Percentiles rank a stretch among this genome's conserved stretches.
Conservation (phyloP, 2,113 vertebrate genomes). For the Hystrix cristata region DNA sequence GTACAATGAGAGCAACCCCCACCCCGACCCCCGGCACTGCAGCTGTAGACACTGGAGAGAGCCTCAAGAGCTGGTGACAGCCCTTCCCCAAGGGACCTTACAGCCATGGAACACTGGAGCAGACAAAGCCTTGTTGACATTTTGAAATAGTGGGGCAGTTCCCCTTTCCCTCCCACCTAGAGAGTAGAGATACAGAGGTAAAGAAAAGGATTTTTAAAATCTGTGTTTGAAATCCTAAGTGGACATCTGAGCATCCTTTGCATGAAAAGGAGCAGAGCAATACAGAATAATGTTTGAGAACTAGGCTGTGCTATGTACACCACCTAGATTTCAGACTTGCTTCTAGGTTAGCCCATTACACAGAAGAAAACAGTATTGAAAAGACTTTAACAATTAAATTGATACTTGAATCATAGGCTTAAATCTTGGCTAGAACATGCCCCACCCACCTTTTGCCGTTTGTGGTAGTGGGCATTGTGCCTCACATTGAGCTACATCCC, state of each 20-base stretch:
- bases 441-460: neutral
- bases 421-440: conserved; percentile 6
- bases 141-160: neutral
- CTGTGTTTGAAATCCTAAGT: conserved; percentile 4
- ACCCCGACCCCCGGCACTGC: neutral
- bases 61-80: neutral
- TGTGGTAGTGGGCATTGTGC: neutral
- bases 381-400: conserved; percentile 47
- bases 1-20: neutral
- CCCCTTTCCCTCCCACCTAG: neutral
- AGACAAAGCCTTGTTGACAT: neutral
- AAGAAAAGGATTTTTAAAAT: conserved; percentile 23
- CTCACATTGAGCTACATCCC: neutral
- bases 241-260: neutral
- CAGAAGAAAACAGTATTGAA: conserved; percentile 7
- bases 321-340: neutral
- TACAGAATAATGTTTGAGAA: conserved; percentile 32
- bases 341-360: neutral
- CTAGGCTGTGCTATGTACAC: neutral
- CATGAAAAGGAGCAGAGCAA: neutral
- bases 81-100: neutral
- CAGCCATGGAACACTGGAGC: neutral
- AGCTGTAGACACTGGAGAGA: neutral
- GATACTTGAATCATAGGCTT: conserved; percentile 42
- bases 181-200: neutral